A percentile compares a stretch with the other conserved stretches of the same genome.
Evolutionary conservation across 2,797 vertebrate genomes (phyloP).

Genomic region (Siniperca undulata): DNA sequence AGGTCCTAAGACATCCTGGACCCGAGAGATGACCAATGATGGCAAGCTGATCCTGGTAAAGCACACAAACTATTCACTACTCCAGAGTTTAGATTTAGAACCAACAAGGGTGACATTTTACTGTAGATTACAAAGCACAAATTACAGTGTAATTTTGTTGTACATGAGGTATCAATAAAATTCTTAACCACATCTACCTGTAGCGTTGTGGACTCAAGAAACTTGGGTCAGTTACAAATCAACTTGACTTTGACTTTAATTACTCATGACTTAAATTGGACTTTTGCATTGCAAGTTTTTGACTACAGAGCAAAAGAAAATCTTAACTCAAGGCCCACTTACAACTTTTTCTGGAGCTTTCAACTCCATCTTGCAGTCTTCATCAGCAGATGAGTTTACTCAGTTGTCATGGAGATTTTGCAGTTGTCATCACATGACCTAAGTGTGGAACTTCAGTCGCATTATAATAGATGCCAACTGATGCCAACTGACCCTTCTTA

Average conservation of each 20-base stretch:
- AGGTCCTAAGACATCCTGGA: constrained; percentile 93
- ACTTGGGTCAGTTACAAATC: not conserved
- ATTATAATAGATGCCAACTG: not conserved
- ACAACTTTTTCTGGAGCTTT: not conserved
- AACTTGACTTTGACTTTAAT: constrained; percentile 4
- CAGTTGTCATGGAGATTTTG: not conserved
- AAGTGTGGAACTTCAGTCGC: not conserved
- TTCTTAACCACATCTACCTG: not conserved
- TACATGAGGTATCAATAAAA: not conserved
- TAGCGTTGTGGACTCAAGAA: not conserved
- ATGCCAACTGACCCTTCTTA: not conserved
- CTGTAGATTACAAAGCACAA: not conserved
- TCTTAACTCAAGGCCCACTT: not conserved
- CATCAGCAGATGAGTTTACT: not conserved
- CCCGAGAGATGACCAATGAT: constrained; percentile 91
- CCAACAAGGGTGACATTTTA: not conserved
- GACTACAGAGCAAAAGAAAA: too few species aligned
- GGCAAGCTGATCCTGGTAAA: constrained; percentile 92
- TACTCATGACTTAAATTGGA: not conserved
- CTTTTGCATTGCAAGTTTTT: not conserved
- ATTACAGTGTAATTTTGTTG: not conserved
- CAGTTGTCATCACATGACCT: not conserved
- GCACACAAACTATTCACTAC: not conserved
- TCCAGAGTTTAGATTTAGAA: not conserved
- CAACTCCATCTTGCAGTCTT: not conserved